A percentile compares a stretch with the other conserved stretches of the same genome.
phyloP scores from a whole-genome alignment of 92 coral and sea anemone genomes.

The Phymanthus crucifer region DNA sequence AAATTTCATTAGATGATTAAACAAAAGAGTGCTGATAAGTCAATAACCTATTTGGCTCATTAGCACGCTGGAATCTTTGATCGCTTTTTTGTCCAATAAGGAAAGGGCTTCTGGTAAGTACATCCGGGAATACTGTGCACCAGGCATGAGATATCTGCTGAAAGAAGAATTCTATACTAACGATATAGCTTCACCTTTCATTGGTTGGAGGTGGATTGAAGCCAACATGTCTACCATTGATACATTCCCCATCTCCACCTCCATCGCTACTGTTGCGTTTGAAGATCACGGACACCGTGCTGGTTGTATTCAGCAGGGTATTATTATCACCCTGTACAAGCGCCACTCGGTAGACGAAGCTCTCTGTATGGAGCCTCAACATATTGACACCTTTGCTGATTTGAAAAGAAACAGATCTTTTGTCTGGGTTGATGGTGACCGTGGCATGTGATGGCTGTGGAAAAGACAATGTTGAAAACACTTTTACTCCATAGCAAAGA shows the following conservation, averaged over 20 bases:
- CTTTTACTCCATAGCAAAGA: no score
- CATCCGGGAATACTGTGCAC: no score
- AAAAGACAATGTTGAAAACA: no score
- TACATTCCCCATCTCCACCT: slow-evolving; percentile 32
- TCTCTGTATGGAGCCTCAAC: slow-evolving; percentile 44
- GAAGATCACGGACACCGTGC: slow-evolving; percentile 31
- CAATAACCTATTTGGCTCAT: no score
- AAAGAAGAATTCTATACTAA: no score
- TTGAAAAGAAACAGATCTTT: slow-evolving; percentile 59
- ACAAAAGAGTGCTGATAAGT: no score
- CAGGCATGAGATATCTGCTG: no score
- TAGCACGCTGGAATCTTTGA: no score
- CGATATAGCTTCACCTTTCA: slow-evolving; percentile 44
- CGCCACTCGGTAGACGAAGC: slow-evolving; percentile 58
- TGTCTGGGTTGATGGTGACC: slow-evolving; percentile 71
- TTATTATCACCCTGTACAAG: slow-evolving; percentile 39
- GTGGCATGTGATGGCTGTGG: slow-evolving; percentile 66
- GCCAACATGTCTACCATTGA: slow-evolving; percentile 43
- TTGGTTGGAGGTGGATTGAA: slow-evolving; percentile 44
- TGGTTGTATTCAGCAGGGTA: slow-evolving; percentile 45
- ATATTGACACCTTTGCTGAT: slow-evolving; percentile 33
- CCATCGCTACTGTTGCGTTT: slow-evolving; percentile 35
- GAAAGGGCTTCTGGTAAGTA: no score
- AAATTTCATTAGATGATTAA: no score
- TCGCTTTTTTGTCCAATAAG: no score